Evolutionary conservation across 2,888 invertebrate genomes (phyloP).

Genomic region (Leptopterna dolabrata): DNA sequence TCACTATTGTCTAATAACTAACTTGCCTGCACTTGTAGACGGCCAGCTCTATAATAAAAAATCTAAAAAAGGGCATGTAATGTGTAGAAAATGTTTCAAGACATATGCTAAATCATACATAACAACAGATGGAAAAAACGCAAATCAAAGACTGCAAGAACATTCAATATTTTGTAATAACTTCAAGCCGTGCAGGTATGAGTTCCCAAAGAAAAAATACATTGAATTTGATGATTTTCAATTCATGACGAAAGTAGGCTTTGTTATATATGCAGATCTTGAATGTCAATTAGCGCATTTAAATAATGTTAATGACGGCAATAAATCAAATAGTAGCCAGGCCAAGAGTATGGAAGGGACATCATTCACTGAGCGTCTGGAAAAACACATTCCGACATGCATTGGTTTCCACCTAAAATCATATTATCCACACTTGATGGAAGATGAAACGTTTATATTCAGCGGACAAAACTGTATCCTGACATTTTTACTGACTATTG

Average conservation of each 20-base stretch:
- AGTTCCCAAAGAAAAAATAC: background rate
- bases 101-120: background rate
- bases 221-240: conserved; percentile 7
- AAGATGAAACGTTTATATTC: background rate
- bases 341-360: background rate
- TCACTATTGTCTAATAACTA: background rate
- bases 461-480: background rate
- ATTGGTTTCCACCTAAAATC: background rate
- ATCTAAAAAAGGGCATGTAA: background rate
- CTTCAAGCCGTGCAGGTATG: background rate
- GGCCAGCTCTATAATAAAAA: background rate
- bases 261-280: conserved; percentile 1
- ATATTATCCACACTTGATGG: background rate
- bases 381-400: conserved; percentile 1
- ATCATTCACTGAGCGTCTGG: background rate
- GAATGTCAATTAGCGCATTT: background rate
- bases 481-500: background rate
- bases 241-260: background rate
- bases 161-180: background rate
- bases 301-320: background rate
- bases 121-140: background rate
- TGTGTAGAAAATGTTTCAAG: background rate
- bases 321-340: background rate
- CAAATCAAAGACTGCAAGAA: background rate
- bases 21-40: background rate